Percentiles rank a stretch among this genome's conserved stretches.
Evolutionary conservation across 2,113 vertebrate species (phyloP).

Genomic region (Anoura caudifer): DNA sequence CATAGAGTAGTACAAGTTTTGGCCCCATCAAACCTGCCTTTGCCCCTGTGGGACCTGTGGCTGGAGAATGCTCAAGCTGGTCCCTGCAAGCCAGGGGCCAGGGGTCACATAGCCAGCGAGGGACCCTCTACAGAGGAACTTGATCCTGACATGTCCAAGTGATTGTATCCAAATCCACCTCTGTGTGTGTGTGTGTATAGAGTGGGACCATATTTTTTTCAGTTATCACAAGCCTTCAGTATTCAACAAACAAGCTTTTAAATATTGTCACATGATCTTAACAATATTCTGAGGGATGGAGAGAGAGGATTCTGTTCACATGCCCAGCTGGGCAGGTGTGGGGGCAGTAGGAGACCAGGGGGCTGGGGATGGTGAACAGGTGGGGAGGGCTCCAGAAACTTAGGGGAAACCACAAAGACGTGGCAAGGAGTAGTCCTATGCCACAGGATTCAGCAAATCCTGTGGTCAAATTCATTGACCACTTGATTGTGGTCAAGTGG

Average conservation of each 20-base stretch:
- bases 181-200: not conserved
- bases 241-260: not conserved
- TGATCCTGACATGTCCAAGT: too few species aligned
- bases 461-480: too few species aligned
- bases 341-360: accelerated
- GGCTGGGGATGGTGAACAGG: accelerated
- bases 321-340: accelerated
- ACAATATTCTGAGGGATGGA: not conserved
- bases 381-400: too few species aligned
- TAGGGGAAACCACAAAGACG: not conserved
- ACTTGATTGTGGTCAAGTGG: too few species aligned
- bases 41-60: accelerated
- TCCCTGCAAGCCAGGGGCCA: too few species aligned
- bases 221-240: not conserved
- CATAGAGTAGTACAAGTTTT: not conserved
- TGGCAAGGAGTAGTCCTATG: too few species aligned
- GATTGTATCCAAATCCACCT: not conserved
- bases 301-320: too few species aligned
- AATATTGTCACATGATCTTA: not conserved
- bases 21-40: too few species aligned
- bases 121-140: too few species aligned
- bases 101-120: too few species aligned
- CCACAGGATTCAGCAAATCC: not conserved
- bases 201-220: too few species aligned
- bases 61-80: not conserved